These are phyloP conservation scores for Coleophora deauratella DNA, from an alignment of 2,888 invertebrate species.

Conservation along the genomic window DNA sequence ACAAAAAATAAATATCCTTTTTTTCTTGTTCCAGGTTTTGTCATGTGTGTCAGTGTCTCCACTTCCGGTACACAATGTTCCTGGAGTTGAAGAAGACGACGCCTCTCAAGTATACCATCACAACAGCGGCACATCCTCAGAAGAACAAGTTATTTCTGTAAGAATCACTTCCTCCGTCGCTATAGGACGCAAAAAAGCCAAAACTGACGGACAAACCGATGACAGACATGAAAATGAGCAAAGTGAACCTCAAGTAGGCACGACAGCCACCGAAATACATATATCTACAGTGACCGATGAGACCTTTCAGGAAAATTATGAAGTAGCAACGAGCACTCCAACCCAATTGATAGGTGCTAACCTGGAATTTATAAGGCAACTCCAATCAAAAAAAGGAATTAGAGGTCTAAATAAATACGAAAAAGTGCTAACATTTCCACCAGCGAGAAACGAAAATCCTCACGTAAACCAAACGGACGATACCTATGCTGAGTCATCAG, in stretches of 20 bases:
- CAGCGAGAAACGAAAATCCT: conserved; percentile 61
- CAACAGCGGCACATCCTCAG: conserved; percentile 26
- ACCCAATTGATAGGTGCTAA: conserved; percentile 56
- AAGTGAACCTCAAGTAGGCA: conserved; percentile 11
- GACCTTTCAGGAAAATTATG: conserved; percentile 27
- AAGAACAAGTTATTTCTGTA: conserved; percentile 65
- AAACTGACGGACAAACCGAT: conserved; percentile 19
- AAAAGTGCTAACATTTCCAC: conserved; percentile 57
- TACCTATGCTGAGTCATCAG: conserved; percentile 43
- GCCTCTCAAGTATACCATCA: conserved; percentile 21
- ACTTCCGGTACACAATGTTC: conserved; percentile 31
- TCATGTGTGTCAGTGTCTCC: conserved; percentile 39
- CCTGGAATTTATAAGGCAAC: conserved; percentile 63
- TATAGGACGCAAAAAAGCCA: conserved; percentile 61
- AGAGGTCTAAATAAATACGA: conserved; percentile 37
- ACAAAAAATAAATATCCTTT: background rate
- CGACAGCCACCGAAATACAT: conserved; percentile 15
- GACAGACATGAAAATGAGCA: conserved; percentile 13
- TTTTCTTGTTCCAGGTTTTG: conserved; percentile 44
- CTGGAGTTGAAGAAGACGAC: conserved; percentile 15
- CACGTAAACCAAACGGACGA: conserved; percentile 34
- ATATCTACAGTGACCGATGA: conserved; percentile 25
- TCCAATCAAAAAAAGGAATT: conserved; percentile 55
- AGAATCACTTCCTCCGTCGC: conserved; percentile 76
- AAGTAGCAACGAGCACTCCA: conserved; percentile 12